Evolutionary conservation across 2,888 invertebrate species (phyloP).

Genomic region (Xanthia togata): DNA sequence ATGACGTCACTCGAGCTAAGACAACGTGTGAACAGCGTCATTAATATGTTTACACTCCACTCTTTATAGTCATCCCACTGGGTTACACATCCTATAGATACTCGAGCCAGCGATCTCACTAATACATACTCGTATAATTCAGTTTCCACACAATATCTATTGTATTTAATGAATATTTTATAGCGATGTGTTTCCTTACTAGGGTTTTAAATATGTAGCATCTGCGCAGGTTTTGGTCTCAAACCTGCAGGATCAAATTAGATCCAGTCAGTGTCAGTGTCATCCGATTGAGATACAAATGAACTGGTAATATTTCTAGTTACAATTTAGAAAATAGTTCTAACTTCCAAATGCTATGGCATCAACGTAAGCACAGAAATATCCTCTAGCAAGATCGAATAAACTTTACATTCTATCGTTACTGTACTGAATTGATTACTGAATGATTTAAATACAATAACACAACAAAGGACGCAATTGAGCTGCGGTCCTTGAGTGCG

Average conservation of each 20-base stretch:
- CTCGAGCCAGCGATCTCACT: background rate
- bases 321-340: background rate
- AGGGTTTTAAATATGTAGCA: background rate
- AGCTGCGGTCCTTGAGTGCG: constrained; percentile 7
- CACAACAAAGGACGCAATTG: background rate
- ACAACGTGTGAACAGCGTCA: background rate
- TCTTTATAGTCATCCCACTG: background rate
- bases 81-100: background rate
- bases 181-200: background rate
- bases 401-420: background rate
- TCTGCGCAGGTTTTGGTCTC: background rate
- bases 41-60: background rate
- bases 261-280: background rate
- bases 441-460: no score
- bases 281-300: background rate
- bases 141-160: background rate
- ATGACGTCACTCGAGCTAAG: background rate
- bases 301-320: background rate
- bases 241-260: background rate
- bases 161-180: background rate
- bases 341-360: background rate
- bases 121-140: background rate
- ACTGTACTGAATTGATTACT: constrained; percentile 1
- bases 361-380: background rate
- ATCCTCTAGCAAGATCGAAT: background rate